Percentiles rank a stretch among this genome's conserved stretches.
phyloP scores from a whole-genome alignment of 1,140 invertebrate genomes.

The Trichoplusia ni region DNA sequence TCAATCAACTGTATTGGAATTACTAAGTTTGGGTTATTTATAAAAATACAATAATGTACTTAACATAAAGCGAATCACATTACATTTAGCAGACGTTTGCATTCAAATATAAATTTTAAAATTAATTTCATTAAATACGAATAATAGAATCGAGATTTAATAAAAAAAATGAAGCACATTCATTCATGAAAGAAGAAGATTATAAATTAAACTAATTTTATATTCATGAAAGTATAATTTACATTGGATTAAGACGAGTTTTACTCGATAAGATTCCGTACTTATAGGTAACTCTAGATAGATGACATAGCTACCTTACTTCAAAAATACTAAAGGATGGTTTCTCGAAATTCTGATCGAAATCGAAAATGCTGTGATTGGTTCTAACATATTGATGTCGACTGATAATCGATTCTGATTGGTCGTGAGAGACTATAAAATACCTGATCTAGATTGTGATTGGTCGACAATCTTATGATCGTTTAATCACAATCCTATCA shows the following conservation, averaged over 20 bases:
- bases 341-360: too few relatives aligned
- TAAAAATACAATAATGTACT: conserved; percentile 26
- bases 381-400: too few relatives aligned
- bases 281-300: too few relatives aligned
- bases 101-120: conserved; percentile 5
- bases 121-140: background rate
- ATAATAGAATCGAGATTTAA: background rate
- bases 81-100: conserved; percentile 13
- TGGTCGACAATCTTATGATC: too few relatives aligned
- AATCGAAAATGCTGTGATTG: too few relatives aligned
- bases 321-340: too few relatives aligned
- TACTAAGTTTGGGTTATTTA: background rate
- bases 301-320: too few relatives aligned
- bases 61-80: conserved; percentile 8
- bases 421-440: too few relatives aligned
- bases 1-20: background rate
- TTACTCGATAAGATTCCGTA: background rate
- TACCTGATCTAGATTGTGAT: too few relatives aligned
- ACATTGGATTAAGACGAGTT: conserved; percentile 3
- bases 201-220: background rate
- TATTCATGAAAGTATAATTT: background rate
- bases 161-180: background rate
- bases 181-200: too few relatives aligned
- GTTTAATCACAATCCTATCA: too few relatives aligned
- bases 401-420: too few relatives aligned